Evolutionary conservation across 2,113 vertebrate species (phyloP).

Genomic region (Holacanthus passer): DNA sequence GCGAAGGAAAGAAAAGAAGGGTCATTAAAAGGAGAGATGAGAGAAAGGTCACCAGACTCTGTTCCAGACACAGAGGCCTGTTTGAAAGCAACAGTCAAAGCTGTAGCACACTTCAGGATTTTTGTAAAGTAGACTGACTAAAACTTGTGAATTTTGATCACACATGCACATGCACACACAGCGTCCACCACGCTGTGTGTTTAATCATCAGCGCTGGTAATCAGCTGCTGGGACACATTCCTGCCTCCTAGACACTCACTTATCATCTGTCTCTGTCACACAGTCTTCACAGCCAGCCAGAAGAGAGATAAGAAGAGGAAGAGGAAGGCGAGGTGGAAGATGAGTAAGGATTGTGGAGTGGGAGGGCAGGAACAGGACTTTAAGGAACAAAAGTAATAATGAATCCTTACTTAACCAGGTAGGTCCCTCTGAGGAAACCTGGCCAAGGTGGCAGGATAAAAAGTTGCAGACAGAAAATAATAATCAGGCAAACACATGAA

Average conservation of each 20-base stretch:
- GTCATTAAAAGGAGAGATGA: conserved; percentile 12
- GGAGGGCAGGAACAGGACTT: background rate
- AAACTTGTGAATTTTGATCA: background rate
- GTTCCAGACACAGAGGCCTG: background rate
- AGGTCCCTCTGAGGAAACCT: background rate
- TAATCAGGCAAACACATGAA: background rate
- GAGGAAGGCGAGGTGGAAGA: background rate
- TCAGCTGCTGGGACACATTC: conserved; percentile 64
- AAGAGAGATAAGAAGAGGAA: background rate
- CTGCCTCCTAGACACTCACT: conserved; percentile 56
- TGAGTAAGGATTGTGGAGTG: background rate
- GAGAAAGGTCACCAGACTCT: conserved; percentile 36
- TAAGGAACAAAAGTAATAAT: background rate
- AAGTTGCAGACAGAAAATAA: background rate
- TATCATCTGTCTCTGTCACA: conserved; percentile 45
- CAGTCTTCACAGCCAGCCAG: conserved; percentile 1
- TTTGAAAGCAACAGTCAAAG: conserved; percentile 21
- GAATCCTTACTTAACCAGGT: background rate
- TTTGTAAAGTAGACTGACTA: background rate
- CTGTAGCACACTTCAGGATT: background rate
- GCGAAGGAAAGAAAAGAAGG: conserved; percentile 4
- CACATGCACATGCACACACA: background rate
- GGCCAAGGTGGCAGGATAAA: background rate
- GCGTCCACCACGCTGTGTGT: background rate
- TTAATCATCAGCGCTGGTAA: conserved; percentile 65